These are phyloP conservation scores for Strigamia crassipes DNA, from an alignment of 2,888 invertebrate species.

Conservation along the genomic window DNA sequence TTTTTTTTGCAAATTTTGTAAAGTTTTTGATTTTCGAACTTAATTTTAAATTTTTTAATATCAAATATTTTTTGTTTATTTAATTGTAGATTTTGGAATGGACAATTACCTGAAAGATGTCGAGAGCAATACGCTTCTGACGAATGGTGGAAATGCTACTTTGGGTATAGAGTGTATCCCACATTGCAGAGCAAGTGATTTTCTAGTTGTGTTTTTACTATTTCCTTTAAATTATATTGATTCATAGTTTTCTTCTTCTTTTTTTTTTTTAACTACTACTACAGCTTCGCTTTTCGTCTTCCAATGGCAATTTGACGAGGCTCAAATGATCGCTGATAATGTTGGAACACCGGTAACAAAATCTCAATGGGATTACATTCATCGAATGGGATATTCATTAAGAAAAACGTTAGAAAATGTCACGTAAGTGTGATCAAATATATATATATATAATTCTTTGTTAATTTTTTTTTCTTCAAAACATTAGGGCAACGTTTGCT, in stretches of 20 bases:
- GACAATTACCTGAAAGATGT: conserved; percentile 78
- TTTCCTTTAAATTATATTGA: not conserved
- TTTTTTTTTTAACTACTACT: not conserved
- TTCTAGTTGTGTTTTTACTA: not conserved
- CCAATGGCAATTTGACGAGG: conserved; percentile 94
- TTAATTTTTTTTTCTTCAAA: conserved; percentile 22
- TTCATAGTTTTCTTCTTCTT: not conserved
- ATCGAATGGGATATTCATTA: conserved; percentile 83
- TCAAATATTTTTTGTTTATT: not conserved
- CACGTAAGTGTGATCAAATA: conserved; percentile 62
- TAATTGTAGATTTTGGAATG: conserved; percentile 68
- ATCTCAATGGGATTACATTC: conserved; percentile 91
- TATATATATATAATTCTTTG: no score
- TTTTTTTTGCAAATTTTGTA: not conserved
- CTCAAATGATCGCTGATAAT: conserved; percentile 90
- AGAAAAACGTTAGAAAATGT: conserved; percentile 81
- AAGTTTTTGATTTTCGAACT: not conserved
- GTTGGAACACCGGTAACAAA: conserved; percentile 86
- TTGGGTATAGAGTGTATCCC: conserved; percentile 85
- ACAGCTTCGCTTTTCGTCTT: conserved; percentile 87
- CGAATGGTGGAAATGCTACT: conserved; percentile 90
- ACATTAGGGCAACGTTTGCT: conserved; percentile 76
- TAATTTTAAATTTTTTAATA: not conserved
- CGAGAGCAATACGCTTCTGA: conserved; percentile 66
- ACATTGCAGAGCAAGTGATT: conserved; percentile 72